Evolutionary conservation across 2,888 invertebrate species (phyloP), one percentile per base, ranked within the genome.

Genomic region (Alcis repandata): DNA sequence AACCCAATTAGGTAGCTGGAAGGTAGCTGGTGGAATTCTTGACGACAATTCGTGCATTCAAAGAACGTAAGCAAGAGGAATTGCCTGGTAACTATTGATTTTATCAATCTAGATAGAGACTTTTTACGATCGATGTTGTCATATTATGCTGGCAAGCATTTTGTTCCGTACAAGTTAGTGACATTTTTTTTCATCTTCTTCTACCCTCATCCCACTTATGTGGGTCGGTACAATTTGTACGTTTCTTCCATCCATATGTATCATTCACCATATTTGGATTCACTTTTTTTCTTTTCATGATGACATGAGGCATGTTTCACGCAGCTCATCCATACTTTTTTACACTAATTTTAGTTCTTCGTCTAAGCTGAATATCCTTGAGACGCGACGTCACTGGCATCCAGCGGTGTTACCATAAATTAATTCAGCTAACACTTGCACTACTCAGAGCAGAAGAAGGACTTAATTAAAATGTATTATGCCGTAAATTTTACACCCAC

Each of bases 391-490:
- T 60, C 59, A 41, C 54, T 41, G 22, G 41, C 40, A 57, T 19
- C 59, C 43, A 59, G 60, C 63, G 15, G 52, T 48, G 58, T 52
- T 52, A 63, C 65, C 54, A 69, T 67, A 70, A 69, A 70, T 72
- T 65, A 65, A 72, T 72, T 72, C 59, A 48, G 58, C 63, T 59
- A 62, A 43, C 67, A 65, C 67, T 72, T 62, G 68, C 65, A 70
- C 60, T 45, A 59, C 56, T 64, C 46, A 38, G 60, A 56, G 49
- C 51, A 58, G 56, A 38, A 69, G 63, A 61, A 52, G 67, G 57
- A 63, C 64, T 63, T 68, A 70, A 72, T 70, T 68, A 70, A 67
- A 70, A 68, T 41, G 61, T 65, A 70, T 71, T 67, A 60, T 67
- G 52, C 45, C 68, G 64, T 70, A 68, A 72, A 72, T 70, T 64